Percentiles rank a stretch among this genome's conserved stretches.
phyloP scores from a whole-genome alignment of 2,888 invertebrate genomes.

The Branchellion lobata region DNA sequence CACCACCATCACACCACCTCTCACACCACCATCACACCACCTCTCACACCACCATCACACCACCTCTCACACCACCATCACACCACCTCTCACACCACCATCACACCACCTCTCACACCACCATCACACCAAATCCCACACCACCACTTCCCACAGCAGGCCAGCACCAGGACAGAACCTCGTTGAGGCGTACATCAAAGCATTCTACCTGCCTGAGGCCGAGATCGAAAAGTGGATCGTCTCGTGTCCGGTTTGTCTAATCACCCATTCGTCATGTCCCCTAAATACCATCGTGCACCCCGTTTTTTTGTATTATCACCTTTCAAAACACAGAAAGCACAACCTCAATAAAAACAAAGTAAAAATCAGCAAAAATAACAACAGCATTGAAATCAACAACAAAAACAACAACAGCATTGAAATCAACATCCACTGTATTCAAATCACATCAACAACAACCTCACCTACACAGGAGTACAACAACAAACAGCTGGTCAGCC shows the following conservation, averaged over 20 bases:
- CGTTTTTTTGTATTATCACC: neutral
- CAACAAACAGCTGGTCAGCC: slow-evolving; percentile 77
- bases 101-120: no score
- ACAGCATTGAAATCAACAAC: no score
- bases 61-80: no score
- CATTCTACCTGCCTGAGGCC: slow-evolving; percentile 86
- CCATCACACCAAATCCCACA: no score
- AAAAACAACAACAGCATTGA: no score
- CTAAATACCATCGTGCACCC: no score
- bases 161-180: slow-evolving; percentile 84
- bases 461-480: slow-evolving; percentile 74
- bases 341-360: neutral
- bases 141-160: slow-evolving; percentile 53
- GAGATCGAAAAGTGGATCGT: slow-evolving; percentile 85
- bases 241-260: slow-evolving; percentile 71
- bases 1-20: no score
- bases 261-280: no score
- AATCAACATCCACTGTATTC: no score
- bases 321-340: neutral
- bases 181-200: slow-evolving; percentile 92
- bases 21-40: no score
- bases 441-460: neutral
- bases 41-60: no score
- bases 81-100: no score
- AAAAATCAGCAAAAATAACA: neutral